A percentile compares a stretch with the other conserved stretches of the same genome.
These are phyloP conservation scores for Sarcophaga carnaria DNA, from an alignment of 2,888 invertebrate genomes.

Conservation along the genomic window DNA sequence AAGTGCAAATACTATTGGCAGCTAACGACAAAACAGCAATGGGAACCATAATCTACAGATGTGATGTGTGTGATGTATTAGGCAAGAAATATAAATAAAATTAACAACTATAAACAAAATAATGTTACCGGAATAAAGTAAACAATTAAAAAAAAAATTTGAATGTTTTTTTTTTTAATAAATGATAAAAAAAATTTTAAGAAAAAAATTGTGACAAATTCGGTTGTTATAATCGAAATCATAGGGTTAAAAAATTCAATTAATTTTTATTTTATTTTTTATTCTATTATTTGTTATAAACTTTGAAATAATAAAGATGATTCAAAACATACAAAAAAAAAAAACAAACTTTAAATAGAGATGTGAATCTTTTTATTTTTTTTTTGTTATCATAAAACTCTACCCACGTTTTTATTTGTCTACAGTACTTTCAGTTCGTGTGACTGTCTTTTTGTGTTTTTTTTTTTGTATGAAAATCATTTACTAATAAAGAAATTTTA, in stretches of 20 bases:
- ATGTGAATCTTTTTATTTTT: too few relatives aligned
- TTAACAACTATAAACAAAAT: constrained; percentile 20
- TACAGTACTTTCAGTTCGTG: too few relatives aligned
- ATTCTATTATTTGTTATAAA: neutral
- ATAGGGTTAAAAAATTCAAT: neutral
- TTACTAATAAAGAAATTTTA: constrained; percentile 28
- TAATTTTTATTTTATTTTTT: constrained; percentile 3
- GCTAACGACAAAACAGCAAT: neutral
- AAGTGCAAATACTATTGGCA: constrained; percentile 44
- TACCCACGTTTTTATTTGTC: constrained; percentile 27
- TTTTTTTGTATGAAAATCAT: constrained; percentile 17
- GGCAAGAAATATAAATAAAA: too few relatives aligned
- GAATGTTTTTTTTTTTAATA: neutral
- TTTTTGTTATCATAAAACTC: neutral
- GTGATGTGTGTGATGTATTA: neutral
- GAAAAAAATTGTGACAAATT: constrained; percentile 4
- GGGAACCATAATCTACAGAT: too few relatives aligned
- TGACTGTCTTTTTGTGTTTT: neutral
- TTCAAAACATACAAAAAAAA: neutral
- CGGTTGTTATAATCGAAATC: neutral
- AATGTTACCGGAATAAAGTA: constrained; percentile 39
- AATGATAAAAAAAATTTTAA: neutral
- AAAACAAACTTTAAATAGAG: neutral
- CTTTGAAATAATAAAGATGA: constrained; percentile 20
- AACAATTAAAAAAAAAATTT: neutral